Base-by-base conservation (phyloP, 2,888 invertebrate genomes). In the Drosophila paramelanica region DNA sequence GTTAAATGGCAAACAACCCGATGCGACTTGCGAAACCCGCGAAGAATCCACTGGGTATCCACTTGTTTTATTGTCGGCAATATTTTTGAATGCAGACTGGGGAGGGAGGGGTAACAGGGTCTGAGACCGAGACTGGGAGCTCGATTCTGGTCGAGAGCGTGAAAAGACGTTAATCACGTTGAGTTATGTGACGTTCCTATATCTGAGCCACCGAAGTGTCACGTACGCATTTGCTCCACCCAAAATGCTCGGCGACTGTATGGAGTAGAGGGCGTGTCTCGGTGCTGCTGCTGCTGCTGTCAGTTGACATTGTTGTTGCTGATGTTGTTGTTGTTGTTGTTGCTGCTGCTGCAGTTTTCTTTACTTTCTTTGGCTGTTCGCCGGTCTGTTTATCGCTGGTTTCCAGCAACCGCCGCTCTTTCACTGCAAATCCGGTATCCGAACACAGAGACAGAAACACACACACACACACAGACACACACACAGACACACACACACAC, bases 141-240 rank as follows among this genome's bases (percentile, higher is more conserved):
- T 45, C 72, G 31, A 17, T 43, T 17, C 71, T 33, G 64, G 57
- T 39, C 46, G 74, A 81, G 67, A 73, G 77, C 81, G 84, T 79
- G 83, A 83, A 80, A 78, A 90, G 85, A 91, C 91, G 91, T 92
- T 92, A 91, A 92, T 92, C 92, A 92, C 90, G 88, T 84, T 92
- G 92, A 92, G 90, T 92, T 92, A 92, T 92, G 92, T 91, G 92
- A 91, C 91, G 89, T 84, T 90, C 88, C 90, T 91, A 90, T 91
- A 90, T 91, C 88, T 81, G 80, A 82, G 79, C 88, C 89, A 88
- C 85, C 89, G 83, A 88, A 85, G 85, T 90, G 90, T 90, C 90
- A 90, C 90, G 90, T 87, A 88, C 89, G 82, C 89, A 89, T 90
- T 89, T 90, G 89, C 85, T 88, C 79, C 77, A 77, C 58, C 62